Conservation (phyloP, 2,888 invertebrate species). For the Dysmachus trigonus region DNA sequence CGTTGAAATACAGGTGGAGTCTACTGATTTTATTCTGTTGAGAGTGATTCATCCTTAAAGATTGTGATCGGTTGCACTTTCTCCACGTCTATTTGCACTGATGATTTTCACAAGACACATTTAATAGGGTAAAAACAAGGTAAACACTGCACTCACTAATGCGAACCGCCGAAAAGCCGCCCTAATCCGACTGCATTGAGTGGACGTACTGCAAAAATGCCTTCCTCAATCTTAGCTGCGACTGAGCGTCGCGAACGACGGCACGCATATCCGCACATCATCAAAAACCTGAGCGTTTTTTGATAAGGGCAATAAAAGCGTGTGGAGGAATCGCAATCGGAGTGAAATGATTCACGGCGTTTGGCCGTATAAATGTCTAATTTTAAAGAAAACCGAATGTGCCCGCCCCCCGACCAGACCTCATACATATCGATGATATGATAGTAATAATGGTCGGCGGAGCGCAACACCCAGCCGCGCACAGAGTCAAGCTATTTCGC, state of each 20-base stretch:
- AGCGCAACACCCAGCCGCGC: neutral
- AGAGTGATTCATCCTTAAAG: neutral
- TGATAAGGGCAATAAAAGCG: slow-evolving; percentile 31
- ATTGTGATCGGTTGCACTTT: neutral
- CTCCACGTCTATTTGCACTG: neutral
- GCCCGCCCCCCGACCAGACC: neutral
- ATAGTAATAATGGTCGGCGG: neutral
- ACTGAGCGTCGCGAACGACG: neutral
- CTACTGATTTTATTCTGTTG: slow-evolving; percentile 4
- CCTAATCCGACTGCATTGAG: neutral
- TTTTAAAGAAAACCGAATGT: neutral
- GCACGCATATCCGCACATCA: slow-evolving; percentile 16
- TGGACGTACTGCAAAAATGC: neutral
- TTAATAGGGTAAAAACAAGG: neutral
- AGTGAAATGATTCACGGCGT: slow-evolving; percentile 8
- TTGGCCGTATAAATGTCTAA: slow-evolving; percentile 28
- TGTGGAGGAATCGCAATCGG: neutral
- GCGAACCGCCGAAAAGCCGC: neutral
- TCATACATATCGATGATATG: neutral
- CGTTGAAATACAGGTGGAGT: slow-evolving; percentile 22
- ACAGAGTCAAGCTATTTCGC: neutral
- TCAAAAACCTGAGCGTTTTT: slow-evolving; percentile 21
- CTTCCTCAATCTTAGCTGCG: neutral
- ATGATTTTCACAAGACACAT: neutral
- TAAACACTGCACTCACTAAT: neutral